These are phyloP conservation scores for Heteromurus nitidus DNA, from an alignment of 2,888 invertebrate species.

Conservation along the genomic window DNA sequence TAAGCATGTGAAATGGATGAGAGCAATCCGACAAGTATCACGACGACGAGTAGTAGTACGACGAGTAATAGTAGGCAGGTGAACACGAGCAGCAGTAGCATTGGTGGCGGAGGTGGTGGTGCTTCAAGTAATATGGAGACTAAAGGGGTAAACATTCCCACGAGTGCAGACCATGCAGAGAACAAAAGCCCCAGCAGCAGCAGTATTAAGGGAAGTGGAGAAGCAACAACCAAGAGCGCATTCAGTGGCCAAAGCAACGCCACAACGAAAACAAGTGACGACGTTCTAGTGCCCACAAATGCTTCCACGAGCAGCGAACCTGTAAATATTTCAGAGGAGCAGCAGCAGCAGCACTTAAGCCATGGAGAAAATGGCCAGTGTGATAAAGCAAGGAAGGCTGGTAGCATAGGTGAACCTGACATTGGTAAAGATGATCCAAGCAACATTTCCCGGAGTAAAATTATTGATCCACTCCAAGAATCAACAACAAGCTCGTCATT, in stretches of 20 bases:
- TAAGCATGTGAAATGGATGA: slow-evolving; percentile 62
- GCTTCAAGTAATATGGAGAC: slow-evolving; percentile 61
- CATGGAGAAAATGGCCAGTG: slow-evolving; percentile 21
- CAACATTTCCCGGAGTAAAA: slow-evolving; percentile 9
- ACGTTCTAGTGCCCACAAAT: not conserved
- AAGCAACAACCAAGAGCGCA: slow-evolving; percentile 25
- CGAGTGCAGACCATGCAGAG: slow-evolving; percentile 48
- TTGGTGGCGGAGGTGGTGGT: slow-evolving; percentile 38
- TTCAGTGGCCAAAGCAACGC: slow-evolving; percentile 54
- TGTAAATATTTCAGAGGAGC: not conserved
- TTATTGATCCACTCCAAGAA: slow-evolving; percentile 51
- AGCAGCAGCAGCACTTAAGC: too few species aligned
- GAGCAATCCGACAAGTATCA: slow-evolving; percentile 14
- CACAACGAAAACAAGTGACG: slow-evolving; percentile 33
- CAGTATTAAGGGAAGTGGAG: slow-evolving; percentile 35
- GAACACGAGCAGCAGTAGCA: slow-evolving; percentile 9
- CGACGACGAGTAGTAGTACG: slow-evolving; percentile 2
- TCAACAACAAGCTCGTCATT: slow-evolving; percentile 50
- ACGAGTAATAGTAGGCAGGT: slow-evolving; percentile 12
- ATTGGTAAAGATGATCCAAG: not conserved
- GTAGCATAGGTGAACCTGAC: slow-evolving; percentile 9
- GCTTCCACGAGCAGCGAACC: not conserved
- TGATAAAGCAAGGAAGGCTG: slow-evolving; percentile 11
- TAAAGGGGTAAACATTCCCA: slow-evolving; percentile 63
- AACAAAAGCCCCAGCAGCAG: slow-evolving; percentile 7